Base-by-base conservation (phyloP, 1,140 invertebrate genomes). In the Metopolophium dirhodum region DNA sequence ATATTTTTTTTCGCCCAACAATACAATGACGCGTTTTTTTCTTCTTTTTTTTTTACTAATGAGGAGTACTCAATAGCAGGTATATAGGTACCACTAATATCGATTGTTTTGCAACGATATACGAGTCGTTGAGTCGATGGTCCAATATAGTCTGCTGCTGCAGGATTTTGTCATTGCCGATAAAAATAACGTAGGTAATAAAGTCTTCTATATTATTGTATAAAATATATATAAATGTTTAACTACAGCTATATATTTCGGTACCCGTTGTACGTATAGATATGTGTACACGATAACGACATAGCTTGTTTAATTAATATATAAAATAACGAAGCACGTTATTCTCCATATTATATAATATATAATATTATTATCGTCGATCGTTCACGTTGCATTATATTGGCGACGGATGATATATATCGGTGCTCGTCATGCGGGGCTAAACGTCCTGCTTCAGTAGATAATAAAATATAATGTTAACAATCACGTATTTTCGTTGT, bases 41-140 rank as follows among this genome's bases (percentile, higher is more conserved):
- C 51, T 51, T 88, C 51, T 35, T 89, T 89, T 88, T 49, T 51
- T 51, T 90, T 90, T 88, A 61, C 11, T 54, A 61, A 54, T 90
- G 57, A 90, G 57, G 51, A 90, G 23, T 35, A 90, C 30, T 23
- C 35, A 37, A 35, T 88, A 47, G 26, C 14, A 83, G 35, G 83
- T 86, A 86, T 86, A 86, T 35, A 83, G 37, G 61, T 77, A 77
- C 61, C 30, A 77, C 61, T 68, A 77, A 47, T n/a, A 61, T 61
- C 51, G 35, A 90, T 90, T 90, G 51, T 90, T 90, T 90, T 90
- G 18, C 35, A 23, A 90, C 30, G 30, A 87, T 54, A 51, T 51
- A 88, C 47, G 18, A 30, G 47, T 51, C n/a, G 18, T 77, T 30
- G 47, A 20, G 30, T 88, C 30, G 47, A 77, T 35, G 61, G 61